phyloP scores from a whole-genome alignment of 2,113 vertebrate species.

The Hippocampus zosterae region DNA sequence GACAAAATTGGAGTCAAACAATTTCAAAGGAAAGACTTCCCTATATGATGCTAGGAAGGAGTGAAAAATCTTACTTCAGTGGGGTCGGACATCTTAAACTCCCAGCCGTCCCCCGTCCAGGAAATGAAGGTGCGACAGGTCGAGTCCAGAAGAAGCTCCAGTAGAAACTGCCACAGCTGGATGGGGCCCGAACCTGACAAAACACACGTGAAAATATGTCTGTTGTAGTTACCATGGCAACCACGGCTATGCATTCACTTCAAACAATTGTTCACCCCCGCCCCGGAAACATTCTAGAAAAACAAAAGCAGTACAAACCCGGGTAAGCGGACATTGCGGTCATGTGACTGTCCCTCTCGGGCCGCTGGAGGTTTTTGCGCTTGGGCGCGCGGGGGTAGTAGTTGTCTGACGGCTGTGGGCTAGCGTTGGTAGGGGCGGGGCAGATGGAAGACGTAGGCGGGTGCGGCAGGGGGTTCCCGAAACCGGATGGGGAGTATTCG shows the following conservation, averaged over 20 bases:
- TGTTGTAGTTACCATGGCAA: not conserved
- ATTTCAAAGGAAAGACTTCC: not conserved
- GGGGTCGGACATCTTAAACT: slow-evolving; percentile 82
- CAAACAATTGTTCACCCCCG: too few species aligned
- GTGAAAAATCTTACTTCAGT: slow-evolving; percentile 65
- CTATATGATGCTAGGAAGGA: not conserved
- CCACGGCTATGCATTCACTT: too few species aligned
- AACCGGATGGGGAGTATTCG: slow-evolving; percentile 59
- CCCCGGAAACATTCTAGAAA: too few species aligned
- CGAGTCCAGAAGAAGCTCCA: slow-evolving; percentile 77
- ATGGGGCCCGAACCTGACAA: slow-evolving; percentile 75
- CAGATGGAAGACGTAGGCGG: slow-evolving; percentile 7
- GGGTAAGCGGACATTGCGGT: slow-evolving; percentile 73
- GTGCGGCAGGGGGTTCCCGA: slow-evolving; percentile 33
- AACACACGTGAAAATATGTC: not conserved
- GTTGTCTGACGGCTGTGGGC: slow-evolving; percentile 50
- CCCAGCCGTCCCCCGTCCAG: slow-evolving; percentile 83
- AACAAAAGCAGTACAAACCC: slow-evolving; percentile 45
- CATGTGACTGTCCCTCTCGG: slow-evolving; percentile 61
- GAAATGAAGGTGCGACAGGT: slow-evolving; percentile 73
- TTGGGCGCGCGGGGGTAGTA: slow-evolving; percentile 75
- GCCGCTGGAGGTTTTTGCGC: slow-evolving; percentile 60
- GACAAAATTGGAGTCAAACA: not conserved
- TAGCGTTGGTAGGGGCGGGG: slow-evolving; percentile 19
- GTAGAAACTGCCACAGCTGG: slow-evolving; percentile 80